Conservation (phyloP, 2,888 invertebrate species). For the Diploptera punctata region DNA sequence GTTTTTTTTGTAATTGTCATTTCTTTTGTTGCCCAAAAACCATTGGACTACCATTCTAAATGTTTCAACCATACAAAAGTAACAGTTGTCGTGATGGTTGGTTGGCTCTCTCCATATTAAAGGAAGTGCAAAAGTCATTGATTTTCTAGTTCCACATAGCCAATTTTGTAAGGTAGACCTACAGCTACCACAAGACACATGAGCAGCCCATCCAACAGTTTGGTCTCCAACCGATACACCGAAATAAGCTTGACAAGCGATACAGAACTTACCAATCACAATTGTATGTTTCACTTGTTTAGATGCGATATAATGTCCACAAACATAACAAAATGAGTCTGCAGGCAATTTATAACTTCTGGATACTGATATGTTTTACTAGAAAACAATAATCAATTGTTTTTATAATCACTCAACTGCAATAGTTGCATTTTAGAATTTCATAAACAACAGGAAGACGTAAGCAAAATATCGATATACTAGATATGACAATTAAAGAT, state of each 20-base stretch:
- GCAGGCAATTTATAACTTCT: background rate
- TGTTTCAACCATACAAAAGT: no score
- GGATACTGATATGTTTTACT: background rate
- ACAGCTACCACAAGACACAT: background rate
- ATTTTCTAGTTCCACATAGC: slow-evolving; percentile 1
- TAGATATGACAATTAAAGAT: background rate
- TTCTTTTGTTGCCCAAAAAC: no score
- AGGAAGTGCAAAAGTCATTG: background rate
- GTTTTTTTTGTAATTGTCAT: no score
- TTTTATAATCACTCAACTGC: background rate
- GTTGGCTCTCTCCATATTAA: background rate
- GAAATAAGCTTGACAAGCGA: background rate
- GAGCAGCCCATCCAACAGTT: background rate
- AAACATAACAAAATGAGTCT: slow-evolving; percentile 14
- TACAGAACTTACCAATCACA: slow-evolving; percentile 14
- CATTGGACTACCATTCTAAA: no score
- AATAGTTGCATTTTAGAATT: no score
- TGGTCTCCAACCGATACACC: slow-evolving; percentile 8
- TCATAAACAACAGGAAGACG: no score
- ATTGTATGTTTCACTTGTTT: slow-evolving; percentile 25
- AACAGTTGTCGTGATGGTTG: no score
- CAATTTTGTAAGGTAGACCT: background rate
- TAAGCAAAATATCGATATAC: background rate
- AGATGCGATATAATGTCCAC: slow-evolving; percentile 16
- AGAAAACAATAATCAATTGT: slow-evolving; percentile 4